Conservation (phyloP, 2,888 invertebrate species). For the Cephus rjabovi region DNA sequence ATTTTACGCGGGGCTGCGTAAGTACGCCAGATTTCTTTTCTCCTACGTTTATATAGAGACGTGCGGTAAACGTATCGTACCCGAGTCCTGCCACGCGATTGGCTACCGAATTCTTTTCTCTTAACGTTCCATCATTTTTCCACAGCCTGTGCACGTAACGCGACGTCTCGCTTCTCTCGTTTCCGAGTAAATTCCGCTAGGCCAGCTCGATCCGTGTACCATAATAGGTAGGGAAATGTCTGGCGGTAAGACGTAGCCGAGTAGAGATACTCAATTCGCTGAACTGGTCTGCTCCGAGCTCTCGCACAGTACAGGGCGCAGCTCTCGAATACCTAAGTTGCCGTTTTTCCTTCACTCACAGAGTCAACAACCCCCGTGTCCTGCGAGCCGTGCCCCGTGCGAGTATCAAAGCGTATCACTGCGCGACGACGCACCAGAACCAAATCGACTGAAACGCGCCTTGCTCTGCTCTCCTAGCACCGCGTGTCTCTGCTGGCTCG, state of each 20-base stretch:
- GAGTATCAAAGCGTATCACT: conserved; percentile 12
- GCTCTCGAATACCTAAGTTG: conserved; percentile 53
- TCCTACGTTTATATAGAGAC: no score
- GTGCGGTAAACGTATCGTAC: no score
- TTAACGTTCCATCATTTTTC: no score
- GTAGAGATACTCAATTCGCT: conserved; percentile 50
- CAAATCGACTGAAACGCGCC: conserved; percentile 1
- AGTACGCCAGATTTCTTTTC: no score
- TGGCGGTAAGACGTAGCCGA: conserved; percentile 43
- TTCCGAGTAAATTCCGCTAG: no score
- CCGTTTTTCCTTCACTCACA: conserved; percentile 43
- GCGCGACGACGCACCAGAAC: conserved; percentile 1
- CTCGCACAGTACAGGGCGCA: conserved; percentile 50
- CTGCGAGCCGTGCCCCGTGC: conserved; percentile 5
- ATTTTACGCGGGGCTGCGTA: no score
- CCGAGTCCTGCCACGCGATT: no score
- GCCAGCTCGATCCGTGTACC: conserved; percentile 33
- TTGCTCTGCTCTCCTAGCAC: no score
- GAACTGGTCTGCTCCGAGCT: conserved; percentile 49
- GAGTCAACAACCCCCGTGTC: conserved; percentile 26
- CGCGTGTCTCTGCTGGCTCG: no score
- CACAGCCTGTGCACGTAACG: no score
- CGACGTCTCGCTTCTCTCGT: no score
- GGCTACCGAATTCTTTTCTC: no score
- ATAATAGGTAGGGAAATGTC: conserved; percentile 54